Conservation (phyloP, 2,113 vertebrate genomes). For the Larimichthys polyactis region DNA sequence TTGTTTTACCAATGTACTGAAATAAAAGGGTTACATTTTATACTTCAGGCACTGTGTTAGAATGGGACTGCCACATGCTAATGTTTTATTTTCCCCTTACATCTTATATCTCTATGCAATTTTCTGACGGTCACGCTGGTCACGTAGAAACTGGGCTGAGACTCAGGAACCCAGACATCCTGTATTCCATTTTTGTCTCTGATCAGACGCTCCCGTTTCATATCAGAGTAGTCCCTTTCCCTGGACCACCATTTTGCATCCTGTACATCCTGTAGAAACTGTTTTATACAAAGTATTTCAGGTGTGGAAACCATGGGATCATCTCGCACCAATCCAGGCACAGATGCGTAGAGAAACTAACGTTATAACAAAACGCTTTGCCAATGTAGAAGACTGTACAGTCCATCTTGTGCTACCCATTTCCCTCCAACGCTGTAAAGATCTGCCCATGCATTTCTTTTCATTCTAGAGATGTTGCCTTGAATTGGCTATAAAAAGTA, state of each 20-base stretch:
- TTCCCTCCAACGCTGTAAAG: conserved; percentile 71
- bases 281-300: conserved; percentile 77
- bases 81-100: conserved; percentile 32
- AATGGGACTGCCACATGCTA: conserved; percentile 59
- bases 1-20: conserved; percentile 49
- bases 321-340: conserved; percentile 70
- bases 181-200: conserved; percentile 28
- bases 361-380: conserved; percentile 72
- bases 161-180: conserved; percentile 75
- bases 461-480: conserved; percentile 83
- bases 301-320: conserved; percentile 69
- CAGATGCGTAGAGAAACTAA: conserved; percentile 63
- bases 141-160: conserved; percentile 70
- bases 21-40: conserved; percentile 63
- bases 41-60: conserved; percentile 65
- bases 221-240: conserved; percentile 19
- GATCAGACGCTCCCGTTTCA: conserved; percentile 29
- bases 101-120: conserved; percentile 85
- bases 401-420: conserved; percentile 79
- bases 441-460: conserved; percentile 71
- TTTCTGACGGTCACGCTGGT: conserved; percentile 72
- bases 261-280: conserved; percentile 71
- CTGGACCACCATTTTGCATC: conserved; percentile 51
- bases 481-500: conserved; percentile 73
- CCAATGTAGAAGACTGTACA: conserved; percentile 81